These are phyloP conservation scores for Phrynosoma platyrhinos DNA, from an alignment of 2,113 vertebrate genomes.

Conservation along the genomic window DNA sequence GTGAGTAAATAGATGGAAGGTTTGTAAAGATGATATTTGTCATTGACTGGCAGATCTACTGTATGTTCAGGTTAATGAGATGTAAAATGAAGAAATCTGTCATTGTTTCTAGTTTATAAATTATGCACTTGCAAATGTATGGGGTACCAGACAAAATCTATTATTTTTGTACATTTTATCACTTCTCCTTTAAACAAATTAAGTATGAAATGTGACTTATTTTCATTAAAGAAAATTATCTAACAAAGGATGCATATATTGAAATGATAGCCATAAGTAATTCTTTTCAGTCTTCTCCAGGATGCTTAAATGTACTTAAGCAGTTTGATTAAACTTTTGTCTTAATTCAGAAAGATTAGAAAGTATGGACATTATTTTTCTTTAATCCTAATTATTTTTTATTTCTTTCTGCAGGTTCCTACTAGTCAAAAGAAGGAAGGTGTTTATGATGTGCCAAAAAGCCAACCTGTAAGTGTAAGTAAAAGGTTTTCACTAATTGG, in stretches of 20 bases:
- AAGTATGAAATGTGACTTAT: not conserved
- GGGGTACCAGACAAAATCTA: not conserved
- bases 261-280: not conserved
- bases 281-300: not conserved
- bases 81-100: not conserved
- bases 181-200: not conserved
- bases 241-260: not conserved
- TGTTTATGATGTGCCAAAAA: conserved; percentile 99
- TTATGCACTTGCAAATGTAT: not conserved
- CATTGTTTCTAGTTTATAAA: not conserved
- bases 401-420: conserved; percentile 86
- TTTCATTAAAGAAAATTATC: not conserved
- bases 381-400: conserved; percentile 30
- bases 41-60: not conserved
- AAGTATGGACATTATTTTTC: not conserved
- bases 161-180: not conserved
- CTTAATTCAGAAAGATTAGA: not conserved
- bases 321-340: not conserved
- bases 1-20: not conserved
- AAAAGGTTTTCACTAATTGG: not conserved
- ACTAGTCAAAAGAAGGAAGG: conserved; percentile 99
- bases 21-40: not conserved
- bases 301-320: not conserved
- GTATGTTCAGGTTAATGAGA: not conserved
- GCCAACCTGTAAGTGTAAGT: conserved; percentile 98